These are phyloP conservation scores for Halcyon leucocephala DNA, from an alignment of 2,797 vertebrate genomes.

Conservation along the genomic window DNA sequence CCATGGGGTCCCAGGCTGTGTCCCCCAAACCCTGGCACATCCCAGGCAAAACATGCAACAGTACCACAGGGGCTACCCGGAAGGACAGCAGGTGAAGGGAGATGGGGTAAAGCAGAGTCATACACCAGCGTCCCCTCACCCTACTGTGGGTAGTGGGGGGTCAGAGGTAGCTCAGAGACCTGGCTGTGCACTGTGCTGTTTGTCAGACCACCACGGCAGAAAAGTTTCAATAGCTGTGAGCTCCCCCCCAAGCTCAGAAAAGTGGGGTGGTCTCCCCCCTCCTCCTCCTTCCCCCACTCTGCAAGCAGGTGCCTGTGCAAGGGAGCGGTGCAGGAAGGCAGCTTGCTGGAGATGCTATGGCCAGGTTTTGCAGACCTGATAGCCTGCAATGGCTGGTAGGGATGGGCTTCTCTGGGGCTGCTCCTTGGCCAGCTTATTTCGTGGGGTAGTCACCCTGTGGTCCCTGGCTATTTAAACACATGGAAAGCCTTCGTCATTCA, in stretches of 20 bases:
- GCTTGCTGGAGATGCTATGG: neutral
- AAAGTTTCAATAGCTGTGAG: neutral
- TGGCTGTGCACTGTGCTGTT: neutral
- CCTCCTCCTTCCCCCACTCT: neutral
- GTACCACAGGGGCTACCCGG: neutral
- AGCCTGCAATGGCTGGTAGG: neutral
- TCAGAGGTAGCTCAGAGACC: neutral
- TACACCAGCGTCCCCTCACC: neutral
- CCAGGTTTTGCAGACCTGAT: neutral
- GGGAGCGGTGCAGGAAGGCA: neutral
- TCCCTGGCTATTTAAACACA: neutral
- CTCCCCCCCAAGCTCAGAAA: neutral
- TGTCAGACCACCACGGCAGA: neutral
- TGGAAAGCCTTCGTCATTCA: neutral
- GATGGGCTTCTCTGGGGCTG: neutral
- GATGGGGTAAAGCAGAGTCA: neutral
- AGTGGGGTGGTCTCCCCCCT: neutral
- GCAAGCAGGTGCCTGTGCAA: neutral
- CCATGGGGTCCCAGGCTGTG: neutral
- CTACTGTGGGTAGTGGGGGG: neutral
- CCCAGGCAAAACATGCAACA: neutral
- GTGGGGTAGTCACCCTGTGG: neutral
- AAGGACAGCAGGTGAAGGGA: neutral
- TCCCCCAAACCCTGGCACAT: neutral
- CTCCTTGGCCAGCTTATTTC: neutral